A percentile compares a stretch with the other conserved stretches of the same genome.
These are phyloP conservation scores for Drosophila sproati DNA, from an alignment of 1,140 invertebrate genomes.

Conservation along the genomic window DNA sequence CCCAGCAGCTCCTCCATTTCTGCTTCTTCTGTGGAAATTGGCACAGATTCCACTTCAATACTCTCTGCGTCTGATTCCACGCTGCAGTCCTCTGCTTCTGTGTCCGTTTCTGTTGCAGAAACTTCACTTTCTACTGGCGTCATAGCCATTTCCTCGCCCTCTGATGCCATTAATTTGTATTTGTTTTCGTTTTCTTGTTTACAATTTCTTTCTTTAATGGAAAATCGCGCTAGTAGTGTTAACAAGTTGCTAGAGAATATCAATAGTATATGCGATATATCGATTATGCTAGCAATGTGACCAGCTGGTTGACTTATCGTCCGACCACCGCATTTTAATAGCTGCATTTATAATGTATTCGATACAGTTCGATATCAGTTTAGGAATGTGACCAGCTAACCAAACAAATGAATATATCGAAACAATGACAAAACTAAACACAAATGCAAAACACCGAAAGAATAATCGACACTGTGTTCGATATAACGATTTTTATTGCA, in stretches of 20 bases:
- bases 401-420: too few relatives aligned
- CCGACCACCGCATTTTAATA: not conserved
- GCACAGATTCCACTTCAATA: conserved; percentile 61
- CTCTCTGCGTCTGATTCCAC: conserved; percentile 53
- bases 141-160: conserved; percentile 55
- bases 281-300: not conserved
- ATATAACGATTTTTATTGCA: too few relatives aligned
- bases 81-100: conserved; percentile 37
- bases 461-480: too few relatives aligned
- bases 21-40: conserved; percentile 44
- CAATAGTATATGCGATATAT: not conserved
- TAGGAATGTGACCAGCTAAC: not conserved
- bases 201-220: not conserved
- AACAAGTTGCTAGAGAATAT: not conserved
- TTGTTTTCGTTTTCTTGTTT: not conserved
- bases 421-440: too few relatives aligned
- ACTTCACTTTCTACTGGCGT: conserved; percentile 54
- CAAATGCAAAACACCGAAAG: too few relatives aligned
- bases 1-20: conserved; percentile 82
- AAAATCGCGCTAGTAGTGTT: not conserved
- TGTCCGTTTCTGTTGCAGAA: conserved; percentile 59
- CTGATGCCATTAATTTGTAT: conserved; percentile 54
- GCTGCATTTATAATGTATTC: not conserved
- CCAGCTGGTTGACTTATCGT: not conserved
- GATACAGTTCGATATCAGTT: too few relatives aligned